phyloP scores from a whole-genome alignment of 2,113 vertebrate species.

The Hoplias malabaricus region DNA sequence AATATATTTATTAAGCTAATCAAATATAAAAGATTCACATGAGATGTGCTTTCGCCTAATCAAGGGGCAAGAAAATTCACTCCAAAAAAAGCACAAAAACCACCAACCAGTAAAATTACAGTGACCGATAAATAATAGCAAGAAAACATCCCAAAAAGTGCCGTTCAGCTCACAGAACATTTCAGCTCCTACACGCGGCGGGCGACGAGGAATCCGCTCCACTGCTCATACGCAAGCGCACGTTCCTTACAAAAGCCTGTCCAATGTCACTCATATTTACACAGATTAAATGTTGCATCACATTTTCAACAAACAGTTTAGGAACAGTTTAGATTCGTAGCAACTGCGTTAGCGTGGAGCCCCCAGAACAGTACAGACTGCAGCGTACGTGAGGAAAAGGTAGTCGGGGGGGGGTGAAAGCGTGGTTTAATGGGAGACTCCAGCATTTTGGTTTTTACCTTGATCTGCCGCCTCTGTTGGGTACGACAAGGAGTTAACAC shows the following conservation, averaged over 20 bases:
- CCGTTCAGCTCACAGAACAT: constrained; percentile 61
- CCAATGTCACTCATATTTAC: constrained; percentile 39
- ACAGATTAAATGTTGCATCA: constrained; percentile 17
- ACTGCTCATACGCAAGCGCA: constrained; percentile 44
- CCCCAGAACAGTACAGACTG: neutral
- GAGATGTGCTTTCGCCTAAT: constrained; percentile 73
- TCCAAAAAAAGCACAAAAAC: constrained; percentile 49
- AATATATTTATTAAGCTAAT: constrained; percentile 82
- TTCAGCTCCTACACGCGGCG: constrained; percentile 57
- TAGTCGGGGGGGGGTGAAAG: no score
- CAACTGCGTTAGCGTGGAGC: neutral
- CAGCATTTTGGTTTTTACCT: no score
- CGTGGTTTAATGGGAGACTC: no score
- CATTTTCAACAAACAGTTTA: neutral
- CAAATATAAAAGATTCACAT: constrained; percentile 80
- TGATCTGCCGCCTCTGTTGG: no score
- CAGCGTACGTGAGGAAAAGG: no score
- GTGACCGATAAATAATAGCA: constrained; percentile 63
- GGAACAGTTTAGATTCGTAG: neutral
- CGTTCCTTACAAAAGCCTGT: constrained; percentile 22
- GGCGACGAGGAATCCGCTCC: constrained; percentile 47
- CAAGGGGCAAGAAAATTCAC: constrained; percentile 53
- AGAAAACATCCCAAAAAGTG: constrained; percentile 71
- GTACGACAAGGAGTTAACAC: no score
- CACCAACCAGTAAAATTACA: constrained; percentile 71